Conservation (phyloP, 2,888 invertebrate genomes). For the Nipponacmea schrenckii region DNA sequence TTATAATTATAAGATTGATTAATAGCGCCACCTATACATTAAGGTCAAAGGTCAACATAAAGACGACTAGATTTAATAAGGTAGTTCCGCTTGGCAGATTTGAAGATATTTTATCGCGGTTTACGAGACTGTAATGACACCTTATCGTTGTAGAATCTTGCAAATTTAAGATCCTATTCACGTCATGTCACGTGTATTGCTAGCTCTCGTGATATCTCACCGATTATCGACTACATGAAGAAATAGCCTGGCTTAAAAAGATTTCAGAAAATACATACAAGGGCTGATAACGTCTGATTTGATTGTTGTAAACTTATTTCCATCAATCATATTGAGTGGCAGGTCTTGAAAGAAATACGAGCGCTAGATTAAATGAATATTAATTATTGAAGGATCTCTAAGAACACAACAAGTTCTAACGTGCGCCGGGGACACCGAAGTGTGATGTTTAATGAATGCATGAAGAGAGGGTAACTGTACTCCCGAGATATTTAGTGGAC, state of each 20-base stretch:
- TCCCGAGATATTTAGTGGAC: too few species aligned
- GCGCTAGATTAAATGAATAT: too few species aligned
- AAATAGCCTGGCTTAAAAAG: neutral
- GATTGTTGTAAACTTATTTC: neutral
- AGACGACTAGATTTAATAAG: conserved; percentile 9
- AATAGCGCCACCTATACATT: conserved; percentile 9
- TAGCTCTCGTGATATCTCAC: neutral
- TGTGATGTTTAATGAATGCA: too few species aligned
- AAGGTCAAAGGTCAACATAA: neutral
- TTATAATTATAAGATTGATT: conserved; percentile 5
- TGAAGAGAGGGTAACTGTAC: too few species aligned
- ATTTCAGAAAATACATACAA: neutral
- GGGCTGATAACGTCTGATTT: neutral
- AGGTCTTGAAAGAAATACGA: conserved; percentile 1
- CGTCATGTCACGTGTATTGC: conserved; percentile 6
- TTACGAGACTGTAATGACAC: conserved; percentile 7
- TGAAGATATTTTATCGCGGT: neutral
- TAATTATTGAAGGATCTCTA: too few species aligned
- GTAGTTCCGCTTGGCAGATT: conserved; percentile 4
- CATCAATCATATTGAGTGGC: conserved; percentile 5
- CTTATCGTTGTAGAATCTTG: neutral
- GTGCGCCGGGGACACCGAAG: too few species aligned
- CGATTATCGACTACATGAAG: neutral
- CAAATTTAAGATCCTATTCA: neutral
- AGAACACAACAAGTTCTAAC: too few species aligned